Evolutionary conservation across 2,113 vertebrate genomes (phyloP).

Genomic region (Indicator maculatus): DNA sequence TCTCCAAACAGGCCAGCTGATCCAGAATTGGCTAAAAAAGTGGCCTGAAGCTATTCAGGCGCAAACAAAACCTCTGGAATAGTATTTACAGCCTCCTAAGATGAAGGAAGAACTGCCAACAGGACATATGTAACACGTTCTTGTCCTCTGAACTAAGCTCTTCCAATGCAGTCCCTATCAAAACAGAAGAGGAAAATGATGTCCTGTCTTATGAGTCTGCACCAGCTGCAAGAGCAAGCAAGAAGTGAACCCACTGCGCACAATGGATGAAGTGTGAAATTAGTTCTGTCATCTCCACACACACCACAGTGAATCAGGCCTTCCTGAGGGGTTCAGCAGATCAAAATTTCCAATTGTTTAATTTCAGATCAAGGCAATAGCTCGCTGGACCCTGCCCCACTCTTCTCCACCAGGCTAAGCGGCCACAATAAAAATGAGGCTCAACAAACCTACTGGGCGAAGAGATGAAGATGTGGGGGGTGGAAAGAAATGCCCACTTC

Average conservation of each 20-base stretch:
- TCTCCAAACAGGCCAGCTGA: neutral
- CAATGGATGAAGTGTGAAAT: slow-evolving; percentile 54
- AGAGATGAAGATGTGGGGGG: neutral
- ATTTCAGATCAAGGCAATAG: neutral
- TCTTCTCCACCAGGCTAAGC: neutral
- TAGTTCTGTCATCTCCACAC: slow-evolving; percentile 37
- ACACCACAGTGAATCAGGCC: neutral
- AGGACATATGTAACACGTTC: accelerated
- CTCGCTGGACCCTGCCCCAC: neutral
- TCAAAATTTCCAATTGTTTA: neutral
- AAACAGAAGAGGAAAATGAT: neutral
- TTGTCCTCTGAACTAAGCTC: neutral
- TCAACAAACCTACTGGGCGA: neutral
- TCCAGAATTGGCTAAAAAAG: neutral
- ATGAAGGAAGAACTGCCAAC: neutral
- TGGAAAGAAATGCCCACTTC: slow-evolving; percentile 31
- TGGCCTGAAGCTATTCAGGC: neutral
- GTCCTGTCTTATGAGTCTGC: neutral
- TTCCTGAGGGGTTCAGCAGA: slow-evolving; percentile 1
- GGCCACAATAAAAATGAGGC: neutral
- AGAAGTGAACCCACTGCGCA: slow-evolving; percentile 4
- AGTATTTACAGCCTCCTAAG: neutral
- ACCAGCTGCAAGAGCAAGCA: slow-evolving; percentile 42
- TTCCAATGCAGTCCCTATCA: accelerated
- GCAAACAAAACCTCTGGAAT: neutral